Percentiles rank a stretch among this genome's conserved stretches.
Evolutionary conservation across 2,797 vertebrate genomes (phyloP).

Genomic region (Poecilia velifera): DNA sequence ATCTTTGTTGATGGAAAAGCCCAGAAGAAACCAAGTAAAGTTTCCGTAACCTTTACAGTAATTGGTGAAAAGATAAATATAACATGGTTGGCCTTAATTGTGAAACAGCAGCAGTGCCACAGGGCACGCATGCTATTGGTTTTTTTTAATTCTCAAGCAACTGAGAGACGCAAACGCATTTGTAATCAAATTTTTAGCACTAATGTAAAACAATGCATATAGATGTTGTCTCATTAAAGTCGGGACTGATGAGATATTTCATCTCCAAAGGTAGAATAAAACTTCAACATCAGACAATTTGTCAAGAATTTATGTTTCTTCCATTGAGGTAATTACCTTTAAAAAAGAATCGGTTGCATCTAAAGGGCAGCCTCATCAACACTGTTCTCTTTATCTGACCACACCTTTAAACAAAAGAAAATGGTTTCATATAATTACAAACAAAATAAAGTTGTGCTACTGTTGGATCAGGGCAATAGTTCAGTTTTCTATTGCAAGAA

Average conservation of each 20-base stretch:
- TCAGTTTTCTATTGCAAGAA: background rate
- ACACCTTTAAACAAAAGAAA: background rate
- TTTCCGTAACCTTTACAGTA: constrained; percentile 65
- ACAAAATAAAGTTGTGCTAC: background rate
- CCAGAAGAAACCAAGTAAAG: constrained; percentile 13
- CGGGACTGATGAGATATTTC: background rate
- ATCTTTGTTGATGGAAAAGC: constrained; percentile 34
- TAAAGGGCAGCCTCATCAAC: background rate
- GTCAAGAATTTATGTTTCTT: background rate
- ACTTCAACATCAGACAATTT: background rate
- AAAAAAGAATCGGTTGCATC: background rate
- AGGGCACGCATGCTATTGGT: background rate
- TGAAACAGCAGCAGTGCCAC: constrained; percentile 50
- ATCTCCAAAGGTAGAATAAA: background rate
- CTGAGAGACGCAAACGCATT: background rate
- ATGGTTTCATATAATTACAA: background rate
- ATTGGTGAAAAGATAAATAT: constrained; percentile 55
- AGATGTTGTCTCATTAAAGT: background rate
- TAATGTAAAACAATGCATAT: background rate
- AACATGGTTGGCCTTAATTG: constrained; percentile 61
- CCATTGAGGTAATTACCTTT: background rate
- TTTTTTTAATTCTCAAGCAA: background rate
- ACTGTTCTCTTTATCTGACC: background rate
- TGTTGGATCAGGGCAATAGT: background rate
- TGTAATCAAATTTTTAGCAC: background rate